A percentile compares a stretch with the other conserved stretches of the same genome.
phyloP scores from a whole-genome alignment of 2,113 vertebrate species.

The Zosterops pallidus region DNA sequence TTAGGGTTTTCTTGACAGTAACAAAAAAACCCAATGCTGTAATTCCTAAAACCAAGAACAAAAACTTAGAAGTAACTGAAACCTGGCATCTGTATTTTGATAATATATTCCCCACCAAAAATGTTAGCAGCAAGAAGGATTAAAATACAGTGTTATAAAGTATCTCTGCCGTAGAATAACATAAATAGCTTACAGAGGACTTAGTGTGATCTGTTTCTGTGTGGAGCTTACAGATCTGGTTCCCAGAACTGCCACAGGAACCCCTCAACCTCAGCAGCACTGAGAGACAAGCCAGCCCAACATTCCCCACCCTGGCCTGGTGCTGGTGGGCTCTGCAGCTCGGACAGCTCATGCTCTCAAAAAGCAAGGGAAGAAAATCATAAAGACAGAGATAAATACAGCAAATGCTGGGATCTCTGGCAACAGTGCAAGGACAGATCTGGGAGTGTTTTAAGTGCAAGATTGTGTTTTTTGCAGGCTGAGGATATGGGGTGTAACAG shows the following conservation, averaged over 20 bases:
- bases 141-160: background rate
- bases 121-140: background rate
- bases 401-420: background rate
- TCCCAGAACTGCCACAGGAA: background rate
- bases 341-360: accelerated
- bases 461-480: background rate
- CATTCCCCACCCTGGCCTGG: too few relatives aligned
- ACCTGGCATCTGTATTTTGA: background rate
- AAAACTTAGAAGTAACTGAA: background rate
- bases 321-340: background rate
- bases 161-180: background rate
- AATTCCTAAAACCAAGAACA: background rate
- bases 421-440: background rate
- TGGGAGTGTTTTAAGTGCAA: background rate
- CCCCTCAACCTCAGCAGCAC: background rate
- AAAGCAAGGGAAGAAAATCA: background rate
- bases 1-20: background rate
- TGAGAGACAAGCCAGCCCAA: background rate
- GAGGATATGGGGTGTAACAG: background rate
- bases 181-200: background rate
- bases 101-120: background rate
- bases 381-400: background rate
- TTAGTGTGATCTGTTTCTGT: background rate
- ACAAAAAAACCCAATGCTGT: background rate
- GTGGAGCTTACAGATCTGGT: background rate